These are phyloP conservation scores for Smutsia temminckii DNA, from an alignment of 2,797 vertebrate genomes.

Conservation along the genomic window DNA sequence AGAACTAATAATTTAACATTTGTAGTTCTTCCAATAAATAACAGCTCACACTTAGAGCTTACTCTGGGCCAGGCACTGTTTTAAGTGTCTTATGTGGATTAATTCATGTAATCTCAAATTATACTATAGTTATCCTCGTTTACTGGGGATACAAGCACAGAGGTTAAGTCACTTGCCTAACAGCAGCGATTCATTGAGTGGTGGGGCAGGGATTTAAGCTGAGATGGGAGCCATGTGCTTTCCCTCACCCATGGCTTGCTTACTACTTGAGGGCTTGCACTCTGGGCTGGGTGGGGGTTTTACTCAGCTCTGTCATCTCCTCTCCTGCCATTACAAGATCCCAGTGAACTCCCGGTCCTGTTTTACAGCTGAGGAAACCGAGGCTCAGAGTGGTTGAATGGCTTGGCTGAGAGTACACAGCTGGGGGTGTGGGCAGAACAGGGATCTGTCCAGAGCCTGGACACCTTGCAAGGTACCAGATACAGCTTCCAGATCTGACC, in stretches of 20 bases:
- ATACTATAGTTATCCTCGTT: not conserved
- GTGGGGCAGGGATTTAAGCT: not conserved
- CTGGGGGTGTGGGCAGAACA: too few relatives aligned
- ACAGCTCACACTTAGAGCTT: not conserved
- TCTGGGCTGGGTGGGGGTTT: not conserved
- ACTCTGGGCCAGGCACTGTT: not conserved
- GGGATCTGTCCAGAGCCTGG: not conserved
- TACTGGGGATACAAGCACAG: not conserved
- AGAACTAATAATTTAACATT: not conserved
- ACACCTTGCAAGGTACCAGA: not conserved
- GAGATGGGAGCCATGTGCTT: not conserved
- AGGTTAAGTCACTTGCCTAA: not conserved
- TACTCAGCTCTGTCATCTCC: not conserved
- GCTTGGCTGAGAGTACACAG: not conserved
- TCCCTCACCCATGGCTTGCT: not conserved
- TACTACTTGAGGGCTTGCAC: not conserved
- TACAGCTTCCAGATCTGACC: not conserved
- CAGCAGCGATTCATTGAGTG: not conserved
- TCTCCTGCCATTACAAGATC: not conserved
- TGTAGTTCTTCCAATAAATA: conserved; percentile 40
- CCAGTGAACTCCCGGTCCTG: not conserved
- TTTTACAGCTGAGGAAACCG: not conserved
- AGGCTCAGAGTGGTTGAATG: not conserved
- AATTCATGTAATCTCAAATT: conserved; percentile 28
- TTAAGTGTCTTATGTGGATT: conserved; percentile 46